Percentiles rank a stretch among this genome's conserved stretches.
Conservation (phyloP, 2,113 vertebrate species). For the Thunnus thynnus region DNA sequence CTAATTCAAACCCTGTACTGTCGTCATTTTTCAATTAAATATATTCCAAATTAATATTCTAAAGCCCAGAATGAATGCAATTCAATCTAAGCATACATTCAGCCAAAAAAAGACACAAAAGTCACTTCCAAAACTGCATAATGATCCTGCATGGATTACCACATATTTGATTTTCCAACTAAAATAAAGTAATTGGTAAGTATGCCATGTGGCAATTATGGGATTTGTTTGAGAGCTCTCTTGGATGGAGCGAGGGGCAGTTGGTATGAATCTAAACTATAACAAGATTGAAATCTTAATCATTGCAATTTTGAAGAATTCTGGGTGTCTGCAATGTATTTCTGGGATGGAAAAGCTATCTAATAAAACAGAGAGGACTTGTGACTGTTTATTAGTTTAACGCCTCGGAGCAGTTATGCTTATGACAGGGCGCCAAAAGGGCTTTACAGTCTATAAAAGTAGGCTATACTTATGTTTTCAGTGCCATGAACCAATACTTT, state of each 20-base stretch:
- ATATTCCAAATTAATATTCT: neutral
- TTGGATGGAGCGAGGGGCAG: constrained; percentile 1
- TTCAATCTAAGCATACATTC: neutral
- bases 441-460: constrained; percentile 22
- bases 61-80: neutral
- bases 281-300: constrained; percentile 24
- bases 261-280: constrained; percentile 36
- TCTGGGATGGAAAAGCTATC: constrained; percentile 12
- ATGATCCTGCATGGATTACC: constrained; percentile 6
- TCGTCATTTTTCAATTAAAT: neutral
- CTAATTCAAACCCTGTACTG: neutral
- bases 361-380: constrained; percentile 22
- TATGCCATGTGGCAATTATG: constrained; percentile 31
- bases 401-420: constrained; percentile 14
- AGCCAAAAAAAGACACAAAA: neutral
- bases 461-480: constrained; percentile 23
- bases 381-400: constrained; percentile 50
- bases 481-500: constrained; percentile 6
- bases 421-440: constrained; percentile 2
- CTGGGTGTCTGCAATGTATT: constrained; percentile 2
- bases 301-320: constrained; percentile 19
- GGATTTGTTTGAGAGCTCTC: constrained; percentile 31
- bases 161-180: constrained; percentile 43
- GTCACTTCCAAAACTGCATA: neutral
- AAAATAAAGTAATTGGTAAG: constrained; percentile 36